Conservation (phyloP, 37 sponge, comb jelly and placozoan genomes). For the Tethya wilhelma region DNA sequence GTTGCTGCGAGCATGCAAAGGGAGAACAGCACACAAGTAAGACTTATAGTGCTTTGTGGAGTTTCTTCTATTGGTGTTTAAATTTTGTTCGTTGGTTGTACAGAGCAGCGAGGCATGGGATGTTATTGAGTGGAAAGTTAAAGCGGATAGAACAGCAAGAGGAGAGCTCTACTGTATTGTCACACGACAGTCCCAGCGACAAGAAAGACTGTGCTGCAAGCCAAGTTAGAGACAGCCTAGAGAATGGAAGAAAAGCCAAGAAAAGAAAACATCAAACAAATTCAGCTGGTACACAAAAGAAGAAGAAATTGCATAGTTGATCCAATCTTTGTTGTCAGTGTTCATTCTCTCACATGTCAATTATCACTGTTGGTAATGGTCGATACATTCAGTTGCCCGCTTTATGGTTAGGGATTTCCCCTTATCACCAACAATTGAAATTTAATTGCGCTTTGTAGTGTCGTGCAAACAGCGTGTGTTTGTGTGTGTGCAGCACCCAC, state of each 20-base stretch:
- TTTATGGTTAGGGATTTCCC: too few relatives aligned
- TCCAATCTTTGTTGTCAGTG: too few relatives aligned
- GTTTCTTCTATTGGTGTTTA: neutral
- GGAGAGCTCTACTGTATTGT: neutral
- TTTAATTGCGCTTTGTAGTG: too few relatives aligned
- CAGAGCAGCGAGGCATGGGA: constrained; percentile 80
- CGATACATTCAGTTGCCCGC: too few relatives aligned
- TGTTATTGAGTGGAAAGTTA: constrained; percentile 68
- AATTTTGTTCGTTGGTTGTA: neutral
- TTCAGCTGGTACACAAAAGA: too few relatives aligned
- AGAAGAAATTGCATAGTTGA: too few relatives aligned
- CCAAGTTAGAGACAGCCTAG: neutral
- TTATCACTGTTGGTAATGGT: too few relatives aligned
- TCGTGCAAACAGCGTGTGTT: too few relatives aligned
- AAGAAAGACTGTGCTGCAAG: neutral
- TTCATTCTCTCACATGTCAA: neutral
- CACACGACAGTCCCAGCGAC: too few relatives aligned
- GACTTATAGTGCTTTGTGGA: neutral
- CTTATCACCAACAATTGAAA: too few relatives aligned
- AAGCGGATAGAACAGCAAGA: constrained; percentile 62
- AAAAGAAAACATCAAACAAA: too few relatives aligned
- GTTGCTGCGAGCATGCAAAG: constrained; percentile 63
- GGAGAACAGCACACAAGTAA: constrained; percentile 79
- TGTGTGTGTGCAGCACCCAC: neutral
- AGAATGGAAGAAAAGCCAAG: neutral